A percentile compares a stretch with the other conserved stretches of the same genome.
These are phyloP conservation scores for Sylvicola cinctus DNA, from an alignment of 2,888 invertebrate species.

Conservation along the genomic window DNA sequence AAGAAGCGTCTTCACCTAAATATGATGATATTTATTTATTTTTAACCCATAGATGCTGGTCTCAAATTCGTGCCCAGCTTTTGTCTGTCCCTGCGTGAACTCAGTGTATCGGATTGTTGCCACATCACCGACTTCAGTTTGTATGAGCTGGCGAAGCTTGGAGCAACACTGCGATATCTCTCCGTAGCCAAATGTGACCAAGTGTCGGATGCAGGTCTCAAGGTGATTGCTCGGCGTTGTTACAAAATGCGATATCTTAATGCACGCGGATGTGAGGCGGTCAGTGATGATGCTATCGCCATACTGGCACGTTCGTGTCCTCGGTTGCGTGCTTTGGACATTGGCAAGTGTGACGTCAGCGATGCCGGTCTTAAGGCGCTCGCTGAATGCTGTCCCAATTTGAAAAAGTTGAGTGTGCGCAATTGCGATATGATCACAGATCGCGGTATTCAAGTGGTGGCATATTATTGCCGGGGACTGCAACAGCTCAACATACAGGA, in stretches of 20 bases:
- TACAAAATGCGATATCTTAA: slow-evolving; percentile 78
- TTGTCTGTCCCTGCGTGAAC: slow-evolving; percentile 61
- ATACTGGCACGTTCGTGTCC: slow-evolving; percentile 72
- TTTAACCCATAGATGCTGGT: slow-evolving; percentile 49
- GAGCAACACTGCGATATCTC: slow-evolving; percentile 73
- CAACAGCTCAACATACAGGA: slow-evolving; percentile 87
- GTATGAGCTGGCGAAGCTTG: slow-evolving; percentile 72
- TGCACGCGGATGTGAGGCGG: slow-evolving; percentile 78
- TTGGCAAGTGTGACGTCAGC: slow-evolving; percentile 85
- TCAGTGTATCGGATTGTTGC: slow-evolving; percentile 78
- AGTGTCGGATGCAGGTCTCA: slow-evolving; percentile 75
- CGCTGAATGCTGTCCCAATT: slow-evolving; percentile 74
- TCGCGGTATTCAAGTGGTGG: slow-evolving; percentile 67
- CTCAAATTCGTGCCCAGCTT: slow-evolving; percentile 82
- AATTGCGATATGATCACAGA: slow-evolving; percentile 85
- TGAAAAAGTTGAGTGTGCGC: slow-evolving; percentile 73
- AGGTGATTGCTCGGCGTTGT: slow-evolving; percentile 69
- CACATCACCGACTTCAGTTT: slow-evolving; percentile 80
- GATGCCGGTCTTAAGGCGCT: slow-evolving; percentile 72
- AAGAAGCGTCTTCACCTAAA: background rate
- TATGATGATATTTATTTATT: slow-evolving; percentile 5
- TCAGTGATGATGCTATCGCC: slow-evolving; percentile 82
- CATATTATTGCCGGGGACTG: slow-evolving; percentile 73
- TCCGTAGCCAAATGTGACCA: slow-evolving; percentile 88
- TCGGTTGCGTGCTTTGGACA: slow-evolving; percentile 65